Evolutionary conservation across 2,797 vertebrate genomes (phyloP).

Genomic region (Eutrigla gurnardus): DNA sequence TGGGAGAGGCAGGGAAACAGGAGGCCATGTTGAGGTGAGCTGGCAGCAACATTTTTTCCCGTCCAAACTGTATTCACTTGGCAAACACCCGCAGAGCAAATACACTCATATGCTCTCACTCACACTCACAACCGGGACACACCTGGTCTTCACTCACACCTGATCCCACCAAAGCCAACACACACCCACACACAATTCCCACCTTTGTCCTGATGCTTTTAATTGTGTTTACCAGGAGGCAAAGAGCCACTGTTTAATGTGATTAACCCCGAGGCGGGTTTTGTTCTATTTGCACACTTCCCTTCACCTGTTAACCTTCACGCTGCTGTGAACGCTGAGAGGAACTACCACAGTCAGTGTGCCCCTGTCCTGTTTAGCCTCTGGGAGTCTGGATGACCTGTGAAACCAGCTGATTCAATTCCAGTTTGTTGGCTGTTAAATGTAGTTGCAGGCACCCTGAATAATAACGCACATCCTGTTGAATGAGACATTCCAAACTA

Average conservation of each 20-base stretch:
- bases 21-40: background rate
- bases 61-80: slow-evolving; percentile 25
- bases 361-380: background rate
- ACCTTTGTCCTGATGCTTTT: slow-evolving; percentile 6
- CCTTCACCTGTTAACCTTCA: background rate
- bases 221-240: slow-evolving; percentile 3
- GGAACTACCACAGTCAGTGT: background rate
- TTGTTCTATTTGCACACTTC: slow-evolving; percentile 12
- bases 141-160: slow-evolving; percentile 10
- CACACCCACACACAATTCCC: slow-evolving; percentile 26
- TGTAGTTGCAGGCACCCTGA: background rate
- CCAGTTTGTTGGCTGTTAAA: background rate
- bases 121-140: slow-evolving; percentile 29
- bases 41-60: slow-evolving; percentile 24
- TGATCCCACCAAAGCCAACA: slow-evolving; percentile 44
- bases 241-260: slow-evolving; percentile 13
- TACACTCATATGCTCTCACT: background rate
- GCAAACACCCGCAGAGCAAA: slow-evolving; percentile 49
- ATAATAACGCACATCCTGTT: background rate
- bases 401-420: background rate
- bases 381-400: background rate
- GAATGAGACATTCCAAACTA: background rate
- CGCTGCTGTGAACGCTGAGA: slow-evolving; percentile 1
- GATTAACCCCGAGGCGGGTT: background rate
- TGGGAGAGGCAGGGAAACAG: background rate